Evolutionary conservation across 2,113 vertebrate genomes (phyloP).

Genomic region (Microtus ochrogaster): DNA sequence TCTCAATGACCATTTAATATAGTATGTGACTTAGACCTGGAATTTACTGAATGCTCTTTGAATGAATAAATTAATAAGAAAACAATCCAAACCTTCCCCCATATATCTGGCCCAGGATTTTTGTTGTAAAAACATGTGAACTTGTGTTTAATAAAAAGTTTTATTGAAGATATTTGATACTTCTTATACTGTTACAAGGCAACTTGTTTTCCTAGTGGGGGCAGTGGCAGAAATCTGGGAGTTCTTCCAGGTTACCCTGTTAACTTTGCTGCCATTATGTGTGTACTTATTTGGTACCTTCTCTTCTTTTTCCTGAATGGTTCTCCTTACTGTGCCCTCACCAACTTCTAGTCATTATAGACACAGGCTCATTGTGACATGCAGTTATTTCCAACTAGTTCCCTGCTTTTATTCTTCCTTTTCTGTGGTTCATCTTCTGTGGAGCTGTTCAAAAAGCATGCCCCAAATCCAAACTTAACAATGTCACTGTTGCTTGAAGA

Average conservation of each 20-base stretch:
- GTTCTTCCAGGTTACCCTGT: background rate
- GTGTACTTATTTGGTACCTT: background rate
- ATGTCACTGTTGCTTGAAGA: background rate
- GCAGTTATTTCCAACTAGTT: background rate
- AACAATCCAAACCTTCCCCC: background rate
- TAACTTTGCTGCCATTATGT: background rate
- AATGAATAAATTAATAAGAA: constrained; percentile 6
- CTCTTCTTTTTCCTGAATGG: background rate
- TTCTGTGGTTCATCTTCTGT: background rate
- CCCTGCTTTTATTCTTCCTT: background rate
- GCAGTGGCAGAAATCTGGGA: background rate
- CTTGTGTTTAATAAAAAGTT: constrained; percentile 35
- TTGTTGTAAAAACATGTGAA: background rate
- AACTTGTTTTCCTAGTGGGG: background rate
- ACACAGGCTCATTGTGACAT: background rate
- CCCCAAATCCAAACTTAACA: background rate
- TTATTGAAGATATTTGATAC: constrained; percentile 1
- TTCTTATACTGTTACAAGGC: background rate
- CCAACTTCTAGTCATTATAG: background rate
- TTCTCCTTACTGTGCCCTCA: background rate
- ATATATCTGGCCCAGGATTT: background rate
- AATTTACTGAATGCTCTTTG: background rate
- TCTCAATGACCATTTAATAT: background rate
- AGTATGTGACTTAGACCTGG: background rate
- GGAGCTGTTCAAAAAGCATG: background rate